Percentiles rank a stretch among this genome's conserved stretches.
These are phyloP conservation scores for Euthynnus affinis DNA, from an alignment of 2,797 vertebrate genomes.

Conservation along the genomic window DNA sequence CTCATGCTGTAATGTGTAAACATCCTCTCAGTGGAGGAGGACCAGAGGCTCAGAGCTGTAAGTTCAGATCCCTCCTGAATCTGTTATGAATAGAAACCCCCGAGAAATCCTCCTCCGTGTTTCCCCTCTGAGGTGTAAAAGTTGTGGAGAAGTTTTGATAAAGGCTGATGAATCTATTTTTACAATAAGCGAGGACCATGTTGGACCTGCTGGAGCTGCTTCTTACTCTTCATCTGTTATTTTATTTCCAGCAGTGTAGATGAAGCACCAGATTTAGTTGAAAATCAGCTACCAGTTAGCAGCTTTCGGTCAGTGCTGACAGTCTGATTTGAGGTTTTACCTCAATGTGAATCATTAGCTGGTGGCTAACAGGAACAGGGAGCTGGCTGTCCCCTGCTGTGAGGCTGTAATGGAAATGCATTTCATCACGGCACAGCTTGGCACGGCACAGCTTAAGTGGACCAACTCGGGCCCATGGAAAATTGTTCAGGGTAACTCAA, in stretches of 20 bases:
- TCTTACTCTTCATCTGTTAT: background rate
- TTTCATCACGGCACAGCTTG: too few relatives aligned
- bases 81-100: conserved; percentile 50
- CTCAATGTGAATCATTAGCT: background rate
- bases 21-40: conserved; percentile 76
- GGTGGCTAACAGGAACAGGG: background rate
- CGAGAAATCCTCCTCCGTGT: conserved; percentile 8
- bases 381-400: too few relatives aligned
- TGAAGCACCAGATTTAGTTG: background rate
- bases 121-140: conserved; percentile 42
- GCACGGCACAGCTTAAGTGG: too few relatives aligned
- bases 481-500: background rate
- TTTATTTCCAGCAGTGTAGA: background rate
- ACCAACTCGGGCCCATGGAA: too few relatives aligned
- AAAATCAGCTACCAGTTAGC: background rate
- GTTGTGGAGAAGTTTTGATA: background rate
- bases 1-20: conserved; percentile 66
- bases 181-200: background rate
- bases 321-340: too few relatives aligned
- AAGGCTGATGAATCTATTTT: background rate
- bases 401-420: too few relatives aligned
- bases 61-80: conserved; percentile 63
- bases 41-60: conserved; percentile 68
- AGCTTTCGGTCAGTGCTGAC: background rate
- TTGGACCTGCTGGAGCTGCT: background rate